These are phyloP conservation scores for Aotus griseimembra DNA, from an alignment of 2,797 vertebrate genomes.

Conservation along the genomic window DNA sequence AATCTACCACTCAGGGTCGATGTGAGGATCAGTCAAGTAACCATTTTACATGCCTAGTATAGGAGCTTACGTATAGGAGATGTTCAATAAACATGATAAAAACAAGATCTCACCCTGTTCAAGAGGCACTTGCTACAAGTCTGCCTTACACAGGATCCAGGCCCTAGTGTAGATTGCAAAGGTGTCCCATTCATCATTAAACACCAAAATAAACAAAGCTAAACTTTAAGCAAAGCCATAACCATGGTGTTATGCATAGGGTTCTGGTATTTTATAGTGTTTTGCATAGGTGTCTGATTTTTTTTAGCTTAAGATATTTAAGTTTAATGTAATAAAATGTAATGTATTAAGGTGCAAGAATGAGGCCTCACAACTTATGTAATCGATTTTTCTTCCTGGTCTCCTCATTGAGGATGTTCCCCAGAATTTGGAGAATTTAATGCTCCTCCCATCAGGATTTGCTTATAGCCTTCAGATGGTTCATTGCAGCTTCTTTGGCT, in stretches of 20 bases:
- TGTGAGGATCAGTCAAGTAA: background rate
- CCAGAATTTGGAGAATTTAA: background rate
- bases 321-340: background rate
- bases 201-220: background rate
- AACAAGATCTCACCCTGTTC: background rate
- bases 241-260: fast-evolving
- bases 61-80: fast-evolving
- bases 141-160: background rate
- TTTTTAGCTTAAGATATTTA: background rate
- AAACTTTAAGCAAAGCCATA: background rate
- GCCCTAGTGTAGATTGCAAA: no score
- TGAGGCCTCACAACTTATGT: background rate
- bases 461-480: background rate
- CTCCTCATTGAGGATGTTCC: background rate
- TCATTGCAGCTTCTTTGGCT: background rate
- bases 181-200: background rate
- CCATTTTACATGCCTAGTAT: background rate
- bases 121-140: background rate
- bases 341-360: background rate
- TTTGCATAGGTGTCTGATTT: background rate
- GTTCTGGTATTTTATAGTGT: background rate
- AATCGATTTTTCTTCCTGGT: background rate
- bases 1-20: background rate
- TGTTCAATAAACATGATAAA: background rate
- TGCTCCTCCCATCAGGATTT: no score